Conservation (phyloP, 2,113 vertebrate genomes). For the Hippocampus zosterae region DNA sequence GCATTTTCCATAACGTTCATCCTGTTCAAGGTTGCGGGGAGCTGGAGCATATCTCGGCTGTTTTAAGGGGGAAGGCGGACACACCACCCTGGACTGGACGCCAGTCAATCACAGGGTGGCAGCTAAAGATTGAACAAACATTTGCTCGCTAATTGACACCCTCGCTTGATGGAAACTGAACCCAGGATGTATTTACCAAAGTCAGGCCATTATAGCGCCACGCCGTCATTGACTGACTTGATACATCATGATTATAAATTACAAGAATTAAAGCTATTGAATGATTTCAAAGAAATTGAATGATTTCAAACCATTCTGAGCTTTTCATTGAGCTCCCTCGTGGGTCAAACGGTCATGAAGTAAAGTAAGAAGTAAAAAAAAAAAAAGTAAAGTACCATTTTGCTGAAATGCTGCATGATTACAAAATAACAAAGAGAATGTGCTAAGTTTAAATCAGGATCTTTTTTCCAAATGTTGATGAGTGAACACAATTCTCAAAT, state of each 20-base stretch:
- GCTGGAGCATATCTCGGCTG: neutral
- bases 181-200: neutral
- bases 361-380: no score
- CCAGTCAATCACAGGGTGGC: neutral
- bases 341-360: neutral
- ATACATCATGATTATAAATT: neutral
- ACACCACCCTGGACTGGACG: neutral
- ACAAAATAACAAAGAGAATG: neutral
- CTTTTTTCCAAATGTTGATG: neutral
- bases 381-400: neutral
- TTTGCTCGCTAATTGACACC: neutral
- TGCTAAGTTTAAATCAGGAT: neutral
- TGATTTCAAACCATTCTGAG: neutral
- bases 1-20: neutral
- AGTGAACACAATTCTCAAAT: neutral
- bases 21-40: neutral
- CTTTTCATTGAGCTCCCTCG: neutral
- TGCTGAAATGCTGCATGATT: no score
- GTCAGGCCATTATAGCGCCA: neutral
- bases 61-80: neutral
- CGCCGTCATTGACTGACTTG: neutral
- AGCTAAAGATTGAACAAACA: neutral
- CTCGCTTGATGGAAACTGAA: neutral
- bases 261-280: no score
- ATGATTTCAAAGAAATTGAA: rapidly evolving